Percentiles rank a stretch among this genome's conserved stretches.
Evolutionary conservation across 92 coral and sea anemone species (phyloP).

Genomic region (Epizoanthus illoricatus): DNA sequence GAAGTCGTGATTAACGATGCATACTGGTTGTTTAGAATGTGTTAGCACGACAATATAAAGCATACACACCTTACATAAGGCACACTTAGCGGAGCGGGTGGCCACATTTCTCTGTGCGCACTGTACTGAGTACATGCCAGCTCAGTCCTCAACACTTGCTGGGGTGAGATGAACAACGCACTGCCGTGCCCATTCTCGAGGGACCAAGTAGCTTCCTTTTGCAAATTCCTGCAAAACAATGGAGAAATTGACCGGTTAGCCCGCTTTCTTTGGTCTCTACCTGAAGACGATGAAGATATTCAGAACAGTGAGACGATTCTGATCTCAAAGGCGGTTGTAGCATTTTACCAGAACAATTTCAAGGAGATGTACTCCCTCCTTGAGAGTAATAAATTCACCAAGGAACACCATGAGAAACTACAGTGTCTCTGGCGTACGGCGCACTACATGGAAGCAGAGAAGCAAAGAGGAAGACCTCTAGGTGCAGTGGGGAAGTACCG

Average conservation of each 20-base stretch:
- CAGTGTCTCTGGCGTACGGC: constrained; percentile 94
- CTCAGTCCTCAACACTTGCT: neutral
- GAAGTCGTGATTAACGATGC: constrained; percentile 32
- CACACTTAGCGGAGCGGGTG: constrained; percentile 4
- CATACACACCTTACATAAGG: constrained; percentile 44
- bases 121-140: constrained; percentile 17
- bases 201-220: constrained; percentile 82
- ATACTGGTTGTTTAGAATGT: constrained; percentile 34
- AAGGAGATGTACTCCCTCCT: constrained; percentile 84
- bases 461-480: constrained; percentile 80
- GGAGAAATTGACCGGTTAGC: constrained; percentile 88
- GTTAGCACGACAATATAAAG: constrained; percentile 17
- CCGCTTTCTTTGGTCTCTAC: constrained; percentile 96
- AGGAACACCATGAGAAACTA: constrained; percentile 77
- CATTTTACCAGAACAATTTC: constrained; percentile 80
- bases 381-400: constrained; percentile 73
- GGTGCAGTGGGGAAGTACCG: constrained; percentile 97
- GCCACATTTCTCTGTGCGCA: constrained; percentile 7
- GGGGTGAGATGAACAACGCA: constrained; percentile 44
- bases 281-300: constrained; percentile 73
- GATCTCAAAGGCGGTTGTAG: constrained; percentile 88
- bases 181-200: constrained; percentile 89
- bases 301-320: constrained; percentile 78
- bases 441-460: constrained; percentile 90
- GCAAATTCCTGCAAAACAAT: constrained; percentile 84